Evolutionary conservation across 2,888 invertebrate species (phyloP).

Genomic region (Perdita meconis): DNA sequence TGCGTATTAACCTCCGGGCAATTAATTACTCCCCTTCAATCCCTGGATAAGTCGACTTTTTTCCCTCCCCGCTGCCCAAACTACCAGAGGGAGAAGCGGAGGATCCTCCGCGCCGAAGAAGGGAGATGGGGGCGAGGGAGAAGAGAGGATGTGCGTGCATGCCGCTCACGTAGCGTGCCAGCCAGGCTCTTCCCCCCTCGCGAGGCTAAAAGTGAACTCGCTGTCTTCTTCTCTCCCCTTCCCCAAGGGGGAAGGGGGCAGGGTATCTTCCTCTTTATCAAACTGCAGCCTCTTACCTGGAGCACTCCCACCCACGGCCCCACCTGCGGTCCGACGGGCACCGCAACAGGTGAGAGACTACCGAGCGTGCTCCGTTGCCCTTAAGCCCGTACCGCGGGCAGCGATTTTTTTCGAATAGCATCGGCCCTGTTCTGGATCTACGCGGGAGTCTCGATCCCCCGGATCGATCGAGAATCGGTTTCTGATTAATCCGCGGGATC

Average conservation of each 20-base stretch:
- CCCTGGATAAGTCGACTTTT: constrained; percentile 25
- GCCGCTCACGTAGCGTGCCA: constrained; percentile 82
- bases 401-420: constrained; percentile 30
- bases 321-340: constrained; percentile 73
- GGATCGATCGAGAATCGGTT: constrained; percentile 29
- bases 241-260: constrained; percentile 43
- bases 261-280: constrained; percentile 79
- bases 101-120: constrained; percentile 27
- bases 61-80: constrained; percentile 25
- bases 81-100: no score
- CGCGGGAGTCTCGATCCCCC: constrained; percentile 39
- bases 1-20: constrained; percentile 57
- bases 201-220: constrained; percentile 59
- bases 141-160: constrained; percentile 80
- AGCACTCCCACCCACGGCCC: constrained; percentile 79
- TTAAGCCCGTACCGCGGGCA: constrained; percentile 56
- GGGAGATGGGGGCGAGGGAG: constrained; percentile 40
- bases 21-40: constrained; percentile 58
- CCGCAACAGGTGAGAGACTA: constrained; percentile 80
- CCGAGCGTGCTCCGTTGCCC: constrained; percentile 62
- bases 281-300: constrained; percentile 75
- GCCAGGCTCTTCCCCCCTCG: constrained; percentile 61
- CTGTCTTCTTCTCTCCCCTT: constrained; percentile 37
- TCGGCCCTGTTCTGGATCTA: constrained; percentile 20
- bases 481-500: constrained; percentile 36